phyloP scores from a whole-genome alignment of 2,797 vertebrate genomes.

The Corythornis leucogaster region DNA sequence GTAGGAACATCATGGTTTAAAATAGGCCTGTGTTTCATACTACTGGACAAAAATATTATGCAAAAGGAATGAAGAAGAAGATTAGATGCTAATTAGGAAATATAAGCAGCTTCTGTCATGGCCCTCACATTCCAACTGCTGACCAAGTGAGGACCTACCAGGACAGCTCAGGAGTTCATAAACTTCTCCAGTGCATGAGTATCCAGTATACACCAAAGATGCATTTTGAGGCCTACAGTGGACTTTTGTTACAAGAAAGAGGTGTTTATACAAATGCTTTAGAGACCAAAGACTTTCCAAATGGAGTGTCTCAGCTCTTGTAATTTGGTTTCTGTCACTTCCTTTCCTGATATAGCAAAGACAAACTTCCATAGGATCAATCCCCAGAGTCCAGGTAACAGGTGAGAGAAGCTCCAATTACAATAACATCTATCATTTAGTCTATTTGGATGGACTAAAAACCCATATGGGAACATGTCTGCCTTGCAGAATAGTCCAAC shows the following conservation, averaged over 20 bases:
- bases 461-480: not conserved
- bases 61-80: not conserved
- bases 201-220: not conserved
- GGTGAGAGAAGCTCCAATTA: not conserved
- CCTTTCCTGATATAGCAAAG: not conserved
- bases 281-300: not conserved
- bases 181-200: not conserved
- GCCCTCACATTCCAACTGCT: not conserved
- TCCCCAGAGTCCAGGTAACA: not conserved
- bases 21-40: not conserved
- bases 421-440: not conserved
- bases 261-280: not conserved
- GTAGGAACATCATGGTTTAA: not conserved
- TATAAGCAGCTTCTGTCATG: not conserved
- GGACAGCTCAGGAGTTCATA: not conserved
- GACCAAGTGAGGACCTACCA: not conserved
- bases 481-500: not conserved
- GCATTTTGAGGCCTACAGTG: not conserved
- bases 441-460: not conserved
- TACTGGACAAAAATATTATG: constrained; percentile 19
- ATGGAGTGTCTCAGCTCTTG: not conserved
- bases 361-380: not conserved
- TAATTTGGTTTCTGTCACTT: not conserved
- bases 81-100: constrained; percentile 43
- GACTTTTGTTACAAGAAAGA: not conserved